Percentiles rank a stretch among this genome's conserved stretches.
Evolutionary conservation across 2,888 invertebrate genomes (phyloP).

Genomic region (Homarus gammarus): DNA sequence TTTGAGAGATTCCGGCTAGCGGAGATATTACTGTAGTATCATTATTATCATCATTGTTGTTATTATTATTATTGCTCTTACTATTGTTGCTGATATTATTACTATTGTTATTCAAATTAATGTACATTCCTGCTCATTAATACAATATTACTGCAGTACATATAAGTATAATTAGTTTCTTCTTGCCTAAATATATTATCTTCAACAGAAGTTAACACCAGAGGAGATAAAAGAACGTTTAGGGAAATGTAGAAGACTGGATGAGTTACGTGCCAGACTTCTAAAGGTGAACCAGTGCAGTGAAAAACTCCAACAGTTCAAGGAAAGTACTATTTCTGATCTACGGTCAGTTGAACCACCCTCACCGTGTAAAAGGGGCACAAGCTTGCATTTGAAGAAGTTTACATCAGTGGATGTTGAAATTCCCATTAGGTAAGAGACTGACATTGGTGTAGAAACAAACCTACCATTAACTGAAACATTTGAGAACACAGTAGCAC

Average conservation of each 20-base stretch:
- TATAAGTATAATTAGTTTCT: too few relatives aligned
- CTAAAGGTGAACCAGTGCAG: slow-evolving; percentile 70
- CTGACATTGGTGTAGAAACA: too few relatives aligned
- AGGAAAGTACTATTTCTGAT: slow-evolving; percentile 15
- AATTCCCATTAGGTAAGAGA: slow-evolving; percentile 72
- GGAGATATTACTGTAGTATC: too few relatives aligned
- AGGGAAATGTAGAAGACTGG: slow-evolving; percentile 68
- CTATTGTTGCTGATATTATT: too few relatives aligned
- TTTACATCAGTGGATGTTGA: slow-evolving; percentile 69
- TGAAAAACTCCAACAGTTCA: slow-evolving; percentile 64
- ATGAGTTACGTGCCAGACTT: slow-evolving; percentile 66
- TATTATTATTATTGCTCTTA: too few relatives aligned
- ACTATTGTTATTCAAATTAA: too few relatives aligned
- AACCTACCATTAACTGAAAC: too few relatives aligned
- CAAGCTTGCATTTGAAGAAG: slow-evolving; percentile 48
- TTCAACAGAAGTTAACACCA: slow-evolving; percentile 56
- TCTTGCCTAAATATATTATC: not conserved
- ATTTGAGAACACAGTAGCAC: too few relatives aligned
- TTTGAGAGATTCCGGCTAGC: too few relatives aligned
- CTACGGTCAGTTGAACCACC: not conserved
- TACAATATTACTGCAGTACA: too few relatives aligned
- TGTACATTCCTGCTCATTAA: too few relatives aligned
- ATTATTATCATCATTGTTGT: too few relatives aligned
- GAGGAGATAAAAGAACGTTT: slow-evolving; percentile 55
- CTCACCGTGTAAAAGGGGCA: slow-evolving; percentile 51